These are phyloP conservation scores for Drosophila bifasciata DNA, from an alignment of 1,140 invertebrate genomes.

Conservation along the genomic window DNA sequence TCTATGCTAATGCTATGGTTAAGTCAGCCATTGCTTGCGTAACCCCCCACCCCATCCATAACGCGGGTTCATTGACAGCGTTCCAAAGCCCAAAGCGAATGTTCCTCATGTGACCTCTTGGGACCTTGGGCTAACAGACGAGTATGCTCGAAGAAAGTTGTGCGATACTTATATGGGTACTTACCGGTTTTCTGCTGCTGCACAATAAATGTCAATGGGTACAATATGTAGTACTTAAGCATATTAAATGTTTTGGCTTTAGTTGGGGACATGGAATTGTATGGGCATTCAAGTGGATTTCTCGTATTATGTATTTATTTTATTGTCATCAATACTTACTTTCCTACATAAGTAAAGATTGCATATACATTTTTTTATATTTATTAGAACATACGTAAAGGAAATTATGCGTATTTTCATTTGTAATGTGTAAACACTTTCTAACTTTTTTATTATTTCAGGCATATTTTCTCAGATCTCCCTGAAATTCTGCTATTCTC, in stretches of 20 bases:
- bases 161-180: no score
- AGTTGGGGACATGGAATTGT: neutral
- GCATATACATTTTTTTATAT: no score
- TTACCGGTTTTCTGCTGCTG: neutral
- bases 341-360: no score
- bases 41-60: slow-evolving; percentile 14
- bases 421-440: no score
- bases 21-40: slow-evolving; percentile 28
- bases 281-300: no score
- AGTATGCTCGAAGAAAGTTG: slow-evolving; percentile 32
- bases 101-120: slow-evolving; percentile 32
- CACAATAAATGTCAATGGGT: slow-evolving; percentile 8
- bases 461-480: no score
- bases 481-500: no score
- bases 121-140: neutral
- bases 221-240: neutral
- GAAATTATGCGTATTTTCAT: no score
- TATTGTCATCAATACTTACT: no score
- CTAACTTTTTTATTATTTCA: no score
- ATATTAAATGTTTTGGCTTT: neutral
- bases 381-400: no score
- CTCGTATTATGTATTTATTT: no score
- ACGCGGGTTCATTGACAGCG: slow-evolving; percentile 36
- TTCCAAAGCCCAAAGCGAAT: slow-evolving; percentile 5
- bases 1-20: slow-evolving; percentile 6